Conservation (phyloP, 1,140 invertebrate genomes). For the Berghia stephanieae region DNA sequence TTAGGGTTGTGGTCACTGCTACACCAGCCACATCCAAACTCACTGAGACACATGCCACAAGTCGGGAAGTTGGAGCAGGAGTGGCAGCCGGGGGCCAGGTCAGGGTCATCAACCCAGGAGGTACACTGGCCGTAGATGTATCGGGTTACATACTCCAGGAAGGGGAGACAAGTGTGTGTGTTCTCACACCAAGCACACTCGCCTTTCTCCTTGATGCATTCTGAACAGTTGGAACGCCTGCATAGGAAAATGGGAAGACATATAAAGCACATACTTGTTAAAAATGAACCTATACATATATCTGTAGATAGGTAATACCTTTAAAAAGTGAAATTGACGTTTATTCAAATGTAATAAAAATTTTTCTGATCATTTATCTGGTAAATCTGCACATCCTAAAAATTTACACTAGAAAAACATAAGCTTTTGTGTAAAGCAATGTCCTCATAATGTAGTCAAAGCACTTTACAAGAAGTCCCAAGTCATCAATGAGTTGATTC, state of each 20-base stretch:
- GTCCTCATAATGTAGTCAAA: too few species aligned
- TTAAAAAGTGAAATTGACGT: too few species aligned
- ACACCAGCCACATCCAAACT: constrained; percentile 93
- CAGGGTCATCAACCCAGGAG: constrained; percentile 83
- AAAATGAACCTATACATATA: too few species aligned
- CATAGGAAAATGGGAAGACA: constrained; percentile 24
- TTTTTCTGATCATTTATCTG: too few species aligned
- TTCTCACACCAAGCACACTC: constrained; percentile 96
- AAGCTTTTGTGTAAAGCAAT: too few species aligned
- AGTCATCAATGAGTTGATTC: too few species aligned
- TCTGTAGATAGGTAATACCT: too few species aligned
- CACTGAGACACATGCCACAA: constrained; percentile 82
- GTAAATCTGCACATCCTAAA: too few species aligned
- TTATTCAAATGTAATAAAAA: too few species aligned
- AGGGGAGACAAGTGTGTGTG: constrained; percentile 88
- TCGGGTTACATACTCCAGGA: constrained; percentile 92
- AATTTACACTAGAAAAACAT: too few species aligned
- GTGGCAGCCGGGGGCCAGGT: constrained; percentile 72
- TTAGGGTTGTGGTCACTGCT: constrained; percentile 87
- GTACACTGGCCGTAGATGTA: constrained; percentile 91
- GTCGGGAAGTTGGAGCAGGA: constrained; percentile 80
- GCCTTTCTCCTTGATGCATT: constrained; percentile 84
- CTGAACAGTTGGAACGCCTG: constrained; percentile 78
- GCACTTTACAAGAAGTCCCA: too few species aligned
- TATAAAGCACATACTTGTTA: too few species aligned